A percentile compares a stretch with the other conserved stretches of the same genome.
Conservation (phyloP, 2,888 invertebrate species). For the Neuroscelio doddi region DNA sequence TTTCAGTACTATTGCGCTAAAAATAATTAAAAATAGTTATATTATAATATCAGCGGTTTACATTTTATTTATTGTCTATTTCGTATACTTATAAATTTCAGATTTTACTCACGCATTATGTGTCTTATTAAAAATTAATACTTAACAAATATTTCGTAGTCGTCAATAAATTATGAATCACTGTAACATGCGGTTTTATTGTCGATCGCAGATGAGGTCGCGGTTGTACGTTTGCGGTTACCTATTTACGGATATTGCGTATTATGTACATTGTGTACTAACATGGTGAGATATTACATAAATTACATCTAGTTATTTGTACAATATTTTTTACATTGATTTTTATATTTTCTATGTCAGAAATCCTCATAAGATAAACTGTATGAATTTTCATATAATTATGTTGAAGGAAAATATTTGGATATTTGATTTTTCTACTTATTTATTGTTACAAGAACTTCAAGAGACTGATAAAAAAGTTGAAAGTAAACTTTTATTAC, state of each 20-base stretch:
- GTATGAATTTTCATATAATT: background rate
- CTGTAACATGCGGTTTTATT: constrained; percentile 38
- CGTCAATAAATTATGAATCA: constrained; percentile 36
- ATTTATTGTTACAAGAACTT: background rate
- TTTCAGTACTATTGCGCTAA: too few relatives aligned
- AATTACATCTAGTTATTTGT: constrained; percentile 49
- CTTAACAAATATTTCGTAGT: constrained; percentile 33
- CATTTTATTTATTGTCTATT: too few relatives aligned
- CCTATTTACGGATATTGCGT: constrained; percentile 56
- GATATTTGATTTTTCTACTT: background rate
- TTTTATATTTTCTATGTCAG: too few relatives aligned
- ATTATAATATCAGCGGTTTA: too few relatives aligned
- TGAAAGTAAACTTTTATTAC: background rate
- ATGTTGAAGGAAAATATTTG: background rate
- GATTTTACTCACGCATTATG: too few relatives aligned
- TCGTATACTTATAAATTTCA: too few relatives aligned
- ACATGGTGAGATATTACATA: constrained; percentile 50
- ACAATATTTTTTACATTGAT: constrained; percentile 28
- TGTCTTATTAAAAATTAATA: constrained; percentile 30
- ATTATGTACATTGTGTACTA: constrained; percentile 47
- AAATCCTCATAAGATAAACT: background rate
- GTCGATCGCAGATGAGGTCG: constrained; percentile 40
- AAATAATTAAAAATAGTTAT: too few relatives aligned
- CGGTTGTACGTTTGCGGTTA: constrained; percentile 41
- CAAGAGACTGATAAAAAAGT: background rate